Evolutionary conservation across 2,888 invertebrate genomes (phyloP).

Genomic region (Polyommatus icarus): DNA sequence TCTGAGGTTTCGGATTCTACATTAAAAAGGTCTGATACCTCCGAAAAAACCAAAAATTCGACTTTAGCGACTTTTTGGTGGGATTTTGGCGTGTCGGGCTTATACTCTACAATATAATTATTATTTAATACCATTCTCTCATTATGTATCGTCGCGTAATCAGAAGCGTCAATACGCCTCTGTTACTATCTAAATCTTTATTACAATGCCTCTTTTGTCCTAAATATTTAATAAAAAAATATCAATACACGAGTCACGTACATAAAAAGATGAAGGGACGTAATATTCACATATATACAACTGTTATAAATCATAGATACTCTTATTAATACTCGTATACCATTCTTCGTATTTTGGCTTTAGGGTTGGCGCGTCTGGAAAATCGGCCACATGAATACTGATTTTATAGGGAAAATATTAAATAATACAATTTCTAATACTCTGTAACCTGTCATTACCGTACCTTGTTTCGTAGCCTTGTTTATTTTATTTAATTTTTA

Average conservation of each 20-base stretch:
- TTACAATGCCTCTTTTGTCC: conserved; percentile 8
- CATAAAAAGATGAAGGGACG: conserved; percentile 16
- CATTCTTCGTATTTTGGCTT: not conserved
- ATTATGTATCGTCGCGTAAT: not conserved
- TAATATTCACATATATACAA: conserved; percentile 18
- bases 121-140: not conserved
- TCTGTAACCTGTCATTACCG: not conserved
- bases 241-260: conserved; percentile 21
- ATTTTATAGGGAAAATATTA: not conserved
- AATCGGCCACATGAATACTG: not conserved
- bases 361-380: not conserved
- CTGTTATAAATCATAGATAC: not conserved
- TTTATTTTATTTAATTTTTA: no score
- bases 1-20: no score
- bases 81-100: not conserved
- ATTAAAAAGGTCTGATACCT: no score
- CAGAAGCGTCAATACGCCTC: not conserved
- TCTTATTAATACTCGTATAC: conserved; percentile 6
- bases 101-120: not conserved
- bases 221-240: conserved; percentile 9
- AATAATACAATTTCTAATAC: not conserved
- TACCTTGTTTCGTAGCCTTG: not conserved
- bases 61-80: not conserved
- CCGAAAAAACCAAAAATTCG: not conserved
- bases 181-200: conserved; percentile 7